Percentiles rank a stretch among this genome's conserved stretches.
Evolutionary conservation across 2,797 vertebrate genomes (phyloP).

Genomic region (Channallabes apus): DNA sequence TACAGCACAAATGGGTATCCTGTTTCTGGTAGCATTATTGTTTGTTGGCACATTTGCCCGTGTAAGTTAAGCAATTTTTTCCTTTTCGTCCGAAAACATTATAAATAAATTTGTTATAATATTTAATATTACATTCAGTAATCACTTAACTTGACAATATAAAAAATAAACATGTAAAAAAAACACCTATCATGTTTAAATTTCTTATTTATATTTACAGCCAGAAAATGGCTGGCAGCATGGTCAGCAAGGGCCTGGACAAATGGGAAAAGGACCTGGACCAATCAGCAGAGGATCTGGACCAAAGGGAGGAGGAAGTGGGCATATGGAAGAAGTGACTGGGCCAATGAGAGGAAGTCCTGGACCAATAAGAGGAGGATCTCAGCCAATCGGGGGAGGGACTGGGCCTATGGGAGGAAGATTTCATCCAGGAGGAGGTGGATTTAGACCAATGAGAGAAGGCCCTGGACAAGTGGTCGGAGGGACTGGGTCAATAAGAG

Average conservation of each 20-base stretch:
- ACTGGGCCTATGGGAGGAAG: not conserved
- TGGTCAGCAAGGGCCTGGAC: not conserved
- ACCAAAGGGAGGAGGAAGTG: not conserved
- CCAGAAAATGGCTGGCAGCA: not conserved
- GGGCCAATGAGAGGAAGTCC: not conserved
- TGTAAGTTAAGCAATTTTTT: conserved; percentile 53
- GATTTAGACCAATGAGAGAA: not conserved
- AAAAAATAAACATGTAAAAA: no score
- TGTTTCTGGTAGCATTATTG: conserved; percentile 51
- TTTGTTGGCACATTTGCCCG: conserved; percentile 54
- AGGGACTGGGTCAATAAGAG: no score
- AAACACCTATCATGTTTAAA: not conserved
- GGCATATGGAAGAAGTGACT: no score
- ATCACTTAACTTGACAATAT: no score
- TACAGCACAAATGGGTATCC: conserved; percentile 27
- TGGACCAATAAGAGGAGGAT: not conserved
- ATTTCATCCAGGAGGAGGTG: not conserved
- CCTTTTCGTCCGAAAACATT: not conserved
- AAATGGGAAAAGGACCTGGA: not conserved
- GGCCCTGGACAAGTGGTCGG: not conserved
- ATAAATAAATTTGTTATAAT: no score
- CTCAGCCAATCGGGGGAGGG: not conserved
- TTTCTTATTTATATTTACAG: not conserved
- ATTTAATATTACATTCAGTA: no score
- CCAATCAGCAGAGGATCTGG: not conserved